Conservation (phyloP, 2,888 invertebrate genomes). For the Torymus aiolomorphi region DNA sequence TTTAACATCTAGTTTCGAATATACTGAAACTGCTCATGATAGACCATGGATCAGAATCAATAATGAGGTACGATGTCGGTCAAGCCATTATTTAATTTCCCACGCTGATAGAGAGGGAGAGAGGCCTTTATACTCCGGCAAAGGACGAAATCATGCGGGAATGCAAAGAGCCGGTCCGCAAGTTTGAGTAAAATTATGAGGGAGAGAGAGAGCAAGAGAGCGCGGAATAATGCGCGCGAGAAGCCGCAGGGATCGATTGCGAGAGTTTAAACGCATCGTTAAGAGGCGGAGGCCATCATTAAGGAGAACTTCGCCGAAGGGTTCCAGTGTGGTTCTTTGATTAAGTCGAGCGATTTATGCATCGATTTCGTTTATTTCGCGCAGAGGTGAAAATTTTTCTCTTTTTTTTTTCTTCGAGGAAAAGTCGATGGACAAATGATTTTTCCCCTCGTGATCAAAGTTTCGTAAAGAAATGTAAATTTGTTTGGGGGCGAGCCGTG, state of each 20-base stretch:
- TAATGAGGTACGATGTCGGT: no score
- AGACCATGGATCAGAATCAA: no score
- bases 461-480: no score
- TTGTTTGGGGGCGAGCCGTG: no score
- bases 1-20: no score
- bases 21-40: no score
- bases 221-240: conserved; percentile 12
- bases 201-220: background rate
- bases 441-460: no score
- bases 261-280: conserved; percentile 48
- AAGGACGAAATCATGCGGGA: conserved; percentile 43
- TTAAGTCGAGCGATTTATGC: conserved; percentile 37
- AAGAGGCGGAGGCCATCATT: conserved; percentile 44
- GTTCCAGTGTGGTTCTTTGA: conserved; percentile 31
- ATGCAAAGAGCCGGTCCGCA: conserved; percentile 24
- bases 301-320: conserved; percentile 37
- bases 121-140: conserved; percentile 1
- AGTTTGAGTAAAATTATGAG: conserved; percentile 20
- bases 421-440: no score
- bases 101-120: no score
- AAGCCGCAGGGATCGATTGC: conserved; percentile 37
- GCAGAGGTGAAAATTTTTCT: no score
- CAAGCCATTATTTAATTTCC: conserved; percentile 15
- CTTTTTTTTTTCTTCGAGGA: no score
- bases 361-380: background rate